Percentiles rank a stretch among this genome's conserved stretches.
Evolutionary conservation across 2,113 vertebrate species (phyloP).

Genomic region (Hirundichthys speculiger): DNA sequence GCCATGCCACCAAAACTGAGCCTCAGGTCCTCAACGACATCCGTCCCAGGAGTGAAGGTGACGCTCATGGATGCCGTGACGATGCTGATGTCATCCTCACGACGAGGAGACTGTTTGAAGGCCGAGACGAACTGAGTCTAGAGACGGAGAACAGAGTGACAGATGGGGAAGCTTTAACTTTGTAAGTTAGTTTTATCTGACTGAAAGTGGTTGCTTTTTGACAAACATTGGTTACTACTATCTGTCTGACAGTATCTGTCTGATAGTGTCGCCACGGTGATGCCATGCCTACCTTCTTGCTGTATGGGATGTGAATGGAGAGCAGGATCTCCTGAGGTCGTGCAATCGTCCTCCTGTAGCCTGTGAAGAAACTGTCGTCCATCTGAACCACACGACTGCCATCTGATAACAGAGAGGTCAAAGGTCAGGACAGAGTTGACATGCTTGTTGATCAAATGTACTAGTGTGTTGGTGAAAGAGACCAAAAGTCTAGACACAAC

Average conservation of each 20-base stretch:
- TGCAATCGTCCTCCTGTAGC: conserved; percentile 88
- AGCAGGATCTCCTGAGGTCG: conserved; percentile 88
- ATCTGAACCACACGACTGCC: conserved; percentile 84
- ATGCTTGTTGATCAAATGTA: too few relatives aligned
- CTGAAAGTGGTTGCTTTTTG: too few relatives aligned
- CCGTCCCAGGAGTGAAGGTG: conserved; percentile 79
- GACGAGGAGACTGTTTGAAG: conserved; percentile 92
- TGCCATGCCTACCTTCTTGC: conserved; percentile 79
- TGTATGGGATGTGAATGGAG: conserved; percentile 89
- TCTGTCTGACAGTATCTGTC: too few relatives aligned
- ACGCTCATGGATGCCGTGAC: conserved; percentile 94
- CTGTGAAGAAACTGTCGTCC: conserved; percentile 90
- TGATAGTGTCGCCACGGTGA: too few relatives aligned
- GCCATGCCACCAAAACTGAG: conserved; percentile 96
- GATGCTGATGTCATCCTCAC: conserved; percentile 95
- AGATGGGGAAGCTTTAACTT: too few relatives aligned
- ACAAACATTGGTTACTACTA: too few relatives aligned
- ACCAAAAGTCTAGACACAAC: too few relatives aligned
- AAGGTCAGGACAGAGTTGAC: too few relatives aligned
- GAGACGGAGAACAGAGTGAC: not conserved
- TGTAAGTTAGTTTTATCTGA: too few relatives aligned
- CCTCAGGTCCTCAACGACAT: conserved; percentile 80
- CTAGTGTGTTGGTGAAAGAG: too few relatives aligned
- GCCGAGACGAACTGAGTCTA: conserved; percentile 92
- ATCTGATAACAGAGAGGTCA: conserved; percentile 73